Conservation (phyloP, 2,888 invertebrate genomes). For the Eilema griseolum region DNA sequence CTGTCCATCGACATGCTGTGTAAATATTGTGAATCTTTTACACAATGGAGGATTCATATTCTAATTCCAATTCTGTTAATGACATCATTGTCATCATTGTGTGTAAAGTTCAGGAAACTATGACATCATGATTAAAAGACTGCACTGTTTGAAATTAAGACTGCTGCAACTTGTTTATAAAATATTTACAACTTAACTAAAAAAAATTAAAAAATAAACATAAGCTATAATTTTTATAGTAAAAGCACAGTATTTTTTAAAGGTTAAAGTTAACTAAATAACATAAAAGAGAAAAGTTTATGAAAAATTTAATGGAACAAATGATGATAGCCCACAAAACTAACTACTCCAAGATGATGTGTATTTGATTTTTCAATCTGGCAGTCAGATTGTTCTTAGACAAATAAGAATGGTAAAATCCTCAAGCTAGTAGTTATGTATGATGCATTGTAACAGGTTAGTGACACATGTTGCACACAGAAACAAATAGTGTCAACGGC, state of each 20-base stretch:
- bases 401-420: constrained; percentile 51
- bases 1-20: constrained; percentile 9
- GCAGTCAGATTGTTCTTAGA: constrained; percentile 21
- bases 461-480: constrained; percentile 84
- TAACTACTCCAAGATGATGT: constrained; percentile 26
- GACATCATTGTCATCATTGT: background rate
- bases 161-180: too few species aligned
- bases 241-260: constrained; percentile 1
- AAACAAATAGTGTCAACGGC: constrained; percentile 79
- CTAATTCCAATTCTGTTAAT: background rate
- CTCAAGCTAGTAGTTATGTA: constrained; percentile 61
- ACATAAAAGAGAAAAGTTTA: constrained; percentile 3
- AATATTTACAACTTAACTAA: constrained; percentile 7
- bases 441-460: constrained; percentile 73
- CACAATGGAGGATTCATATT: background rate
- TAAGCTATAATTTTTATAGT: background rate
- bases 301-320: constrained; percentile 26
- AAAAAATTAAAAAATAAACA: constrained; percentile 1
- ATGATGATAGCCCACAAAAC: constrained; percentile 33
- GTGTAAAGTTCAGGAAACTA: background rate
- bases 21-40: background rate
- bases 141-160: background rate
- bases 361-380: constrained; percentile 20
- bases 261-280: constrained; percentile 6
- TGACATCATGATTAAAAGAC: background rate